These are phyloP conservation scores for Drosophila borborema DNA, from an alignment of 2,888 invertebrate species.

Conservation along the genomic window DNA sequence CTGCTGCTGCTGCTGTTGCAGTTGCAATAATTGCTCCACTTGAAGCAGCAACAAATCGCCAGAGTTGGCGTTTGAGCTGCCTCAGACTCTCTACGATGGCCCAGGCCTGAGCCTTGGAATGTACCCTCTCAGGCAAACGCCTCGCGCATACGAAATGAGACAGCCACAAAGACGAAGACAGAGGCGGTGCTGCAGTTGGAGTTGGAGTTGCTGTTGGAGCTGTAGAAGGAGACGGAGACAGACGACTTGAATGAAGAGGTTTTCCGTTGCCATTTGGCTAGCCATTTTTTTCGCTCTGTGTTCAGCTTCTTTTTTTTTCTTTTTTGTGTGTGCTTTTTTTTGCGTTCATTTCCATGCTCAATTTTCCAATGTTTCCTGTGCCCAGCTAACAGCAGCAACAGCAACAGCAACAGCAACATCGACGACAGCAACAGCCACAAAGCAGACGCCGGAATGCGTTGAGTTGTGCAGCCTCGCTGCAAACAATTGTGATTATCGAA, in stretches of 20 bases:
- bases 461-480: slow-evolving; percentile 70
- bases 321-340: slow-evolving; percentile 48
- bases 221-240: slow-evolving; percentile 30
- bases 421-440: slow-evolving; percentile 47
- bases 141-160: slow-evolving; percentile 78
- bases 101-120: slow-evolving; percentile 56
- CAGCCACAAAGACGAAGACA: slow-evolving; percentile 53
- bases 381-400: slow-evolving; percentile 62
- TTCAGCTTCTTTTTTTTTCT: slow-evolving; percentile 24
- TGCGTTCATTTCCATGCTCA: slow-evolving; percentile 79
- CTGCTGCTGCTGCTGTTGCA: slow-evolving; percentile 35
- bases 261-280: slow-evolving; percentile 73
- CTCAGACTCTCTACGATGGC: slow-evolving; percentile 15
- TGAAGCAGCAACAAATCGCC: slow-evolving; percentile 67
- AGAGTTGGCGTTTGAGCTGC: slow-evolving; percentile 34
- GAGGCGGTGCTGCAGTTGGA: slow-evolving; percentile 6
- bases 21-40: slow-evolving; percentile 81
- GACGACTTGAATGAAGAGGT: slow-evolving; percentile 78
- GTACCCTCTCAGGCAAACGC: slow-evolving; percentile 51
- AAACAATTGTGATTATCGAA: slow-evolving; percentile 82
- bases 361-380: slow-evolving; percentile 81
- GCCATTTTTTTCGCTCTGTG: slow-evolving; percentile 49
- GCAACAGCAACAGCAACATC: slow-evolving; percentile 34
- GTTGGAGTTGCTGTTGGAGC: slow-evolving; percentile 9
- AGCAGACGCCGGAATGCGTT: slow-evolving; percentile 68